Base-by-base conservation (phyloP, 2,888 invertebrate genomes). In the Rhagium mordax region DNA sequence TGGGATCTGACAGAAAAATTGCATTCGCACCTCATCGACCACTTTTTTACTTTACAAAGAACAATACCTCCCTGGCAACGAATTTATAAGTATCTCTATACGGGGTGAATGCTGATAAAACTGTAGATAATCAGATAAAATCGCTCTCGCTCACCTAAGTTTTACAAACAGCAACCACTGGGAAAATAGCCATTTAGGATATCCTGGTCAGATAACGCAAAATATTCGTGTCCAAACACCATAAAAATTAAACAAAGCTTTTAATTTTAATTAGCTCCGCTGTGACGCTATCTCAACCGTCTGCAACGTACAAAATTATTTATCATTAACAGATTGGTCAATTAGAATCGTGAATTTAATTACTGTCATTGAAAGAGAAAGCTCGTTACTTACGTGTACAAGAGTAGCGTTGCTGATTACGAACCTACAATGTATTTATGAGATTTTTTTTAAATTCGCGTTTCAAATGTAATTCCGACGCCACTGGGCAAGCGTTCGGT, bases 101-200 rank as follows among this genome's bases (percentile, higher is more conserved):
- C 47, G 67, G 67, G 67, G 67, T 57, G 67, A 67, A n/a, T 47
- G 27, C 15, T 27, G 83, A 83, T 82, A 83, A 82, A 80, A 74
- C 74, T 71, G 74, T 72, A 74, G 82, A 82, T 81, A 77, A 81
- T 79, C 79, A 77, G 79, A 81, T 78, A 81, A 80, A 73, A 41
- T 73, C 7, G 67, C 67, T 41, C 61, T 69, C 74, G 62, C 74
- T 74, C 72, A 71, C 68, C 48, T 71, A 13, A 33, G 33, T 59
- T 55, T 59, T 61, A 64, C 62, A 51, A 68, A 72, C 72, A 74
- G 76, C 75, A 75, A 71, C 80, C 81, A 84, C 81, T 83, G 84
- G 82, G 82, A 84, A 84, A 84, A 83, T 79, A 79, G 78, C 81
- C 84, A 84, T 84, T 84, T 84, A 83, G 84, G 84, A 84, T 84